Evolutionary conservation across 2,113 vertebrate species (phyloP), one percentile per base, ranked within the genome.

Genomic region (Dromiciops gliroides): DNA sequence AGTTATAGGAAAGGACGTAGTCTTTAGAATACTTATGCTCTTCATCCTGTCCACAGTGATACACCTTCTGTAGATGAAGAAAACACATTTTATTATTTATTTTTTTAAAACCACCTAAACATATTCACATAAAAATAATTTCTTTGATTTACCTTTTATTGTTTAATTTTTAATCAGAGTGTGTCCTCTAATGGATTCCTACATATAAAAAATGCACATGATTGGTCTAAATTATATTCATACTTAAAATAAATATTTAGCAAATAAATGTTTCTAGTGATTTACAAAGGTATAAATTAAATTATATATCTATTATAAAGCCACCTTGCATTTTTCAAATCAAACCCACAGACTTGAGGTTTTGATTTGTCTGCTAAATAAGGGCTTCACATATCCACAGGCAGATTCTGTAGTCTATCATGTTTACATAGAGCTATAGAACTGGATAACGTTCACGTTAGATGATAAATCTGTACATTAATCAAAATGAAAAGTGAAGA

Each of bases 81-180:
- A 67, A 98, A 96, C 51, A 93, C 50, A 97, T 19, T 96, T 97
- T 97, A 97, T 98, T 98, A 98, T 94, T 94, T 96, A 83, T 97
- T 95, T 98, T 96, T 98, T 97, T 89, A 98, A 98, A 98, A 97
- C 98, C 98, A 98, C 94, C 97, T 98, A 97, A 98, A 97, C 88
- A 25, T 97, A 98, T 97, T 94, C 98, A 94, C 98, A 98, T 98
- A 99, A 98, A 98, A 98, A 97, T 95, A 98, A 98, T 98, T 98
- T 98, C 98, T 98, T 98, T 97, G 98, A 99, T 99, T 99, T 98
- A 99, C 98, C 98, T 99, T 98, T 99, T 97, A 99, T 97, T 98
- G 98, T 98, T 98, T 99, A 98, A 99, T 99, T 98, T 99, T 99
- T 99, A 98, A 98, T 97, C 98, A 98, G 97, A 98, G 98, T 99